phyloP scores from a whole-genome alignment of 2,113 vertebrate species.

The Gavialis gangeticus region DNA sequence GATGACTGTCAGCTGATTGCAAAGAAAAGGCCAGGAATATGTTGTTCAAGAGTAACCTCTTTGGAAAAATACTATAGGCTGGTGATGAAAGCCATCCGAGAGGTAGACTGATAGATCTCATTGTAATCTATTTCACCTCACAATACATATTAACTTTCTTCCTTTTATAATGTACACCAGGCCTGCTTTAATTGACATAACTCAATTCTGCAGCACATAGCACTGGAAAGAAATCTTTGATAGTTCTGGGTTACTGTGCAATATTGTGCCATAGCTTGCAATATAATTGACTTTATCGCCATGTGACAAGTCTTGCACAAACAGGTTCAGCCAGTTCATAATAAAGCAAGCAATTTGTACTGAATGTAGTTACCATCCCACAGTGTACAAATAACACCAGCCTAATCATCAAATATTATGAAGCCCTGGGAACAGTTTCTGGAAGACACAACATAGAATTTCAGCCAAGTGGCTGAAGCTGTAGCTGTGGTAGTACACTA shows the following conservation, averaged over 20 bases:
- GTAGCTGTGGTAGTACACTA: background rate
- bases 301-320: constrained; percentile 40
- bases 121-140: background rate
- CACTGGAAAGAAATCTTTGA: constrained; percentile 1
- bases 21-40: accelerated
- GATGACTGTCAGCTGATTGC: background rate
- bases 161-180: background rate
- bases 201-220: background rate
- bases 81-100: background rate
- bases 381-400: constrained; percentile 44
- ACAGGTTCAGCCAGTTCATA: constrained; percentile 14
- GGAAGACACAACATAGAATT: constrained; percentile 37
- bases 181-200: background rate
- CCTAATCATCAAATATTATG: constrained; percentile 61
- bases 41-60: background rate
- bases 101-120: background rate
- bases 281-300: constrained; percentile 47
- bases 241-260: constrained; percentile 6
- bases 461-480: constrained; percentile 50
- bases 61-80: background rate
- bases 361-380: constrained; percentile 28
- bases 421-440: constrained; percentile 66
- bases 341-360: constrained; percentile 48
- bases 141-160: background rate
- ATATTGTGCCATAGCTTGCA: background rate